Evolutionary conservation across 92 coral and sea anemone genomes (phyloP).

Genomic region (Palythoa caribaeorum): DNA sequence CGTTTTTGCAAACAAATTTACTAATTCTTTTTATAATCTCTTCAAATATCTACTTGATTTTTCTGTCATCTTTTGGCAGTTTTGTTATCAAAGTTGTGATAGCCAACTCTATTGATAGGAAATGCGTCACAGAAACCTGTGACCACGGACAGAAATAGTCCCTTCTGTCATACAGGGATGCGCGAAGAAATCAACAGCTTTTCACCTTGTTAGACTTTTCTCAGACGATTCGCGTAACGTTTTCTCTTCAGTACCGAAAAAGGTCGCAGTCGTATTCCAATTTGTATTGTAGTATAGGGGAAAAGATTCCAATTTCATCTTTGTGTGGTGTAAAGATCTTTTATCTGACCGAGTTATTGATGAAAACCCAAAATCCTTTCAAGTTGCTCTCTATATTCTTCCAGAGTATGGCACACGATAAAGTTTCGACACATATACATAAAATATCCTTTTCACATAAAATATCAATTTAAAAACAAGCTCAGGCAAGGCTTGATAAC

Average conservation of each 20-base stretch:
- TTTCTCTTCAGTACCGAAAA: background rate
- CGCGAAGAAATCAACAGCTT: conserved; percentile 6
- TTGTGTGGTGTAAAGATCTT: too few relatives aligned
- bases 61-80: conserved; percentile 36
- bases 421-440: too few relatives aligned
- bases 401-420: too few relatives aligned
- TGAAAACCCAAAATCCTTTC: too few relatives aligned
- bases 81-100: background rate
- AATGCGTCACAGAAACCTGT: conserved; percentile 38
- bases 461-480: too few relatives aligned
- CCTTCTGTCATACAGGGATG: background rate
- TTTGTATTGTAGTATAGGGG: too few relatives aligned
- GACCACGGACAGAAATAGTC: conserved; percentile 1
- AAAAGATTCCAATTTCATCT: too few relatives aligned
- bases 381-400: too few relatives aligned
- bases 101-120: conserved; percentile 19
- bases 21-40: conserved; percentile 10
- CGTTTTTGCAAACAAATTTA: conserved; percentile 27
- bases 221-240: background rate
- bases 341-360: too few relatives aligned
- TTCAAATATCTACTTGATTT: conserved; percentile 38
- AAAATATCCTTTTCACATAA: too few relatives aligned
- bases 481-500: too few relatives aligned
- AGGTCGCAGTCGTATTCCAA: too few relatives aligned
- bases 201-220: conserved; percentile 10